phyloP scores from a whole-genome alignment of 2,113 vertebrate genomes.

The Steatornis caripensis region DNA sequence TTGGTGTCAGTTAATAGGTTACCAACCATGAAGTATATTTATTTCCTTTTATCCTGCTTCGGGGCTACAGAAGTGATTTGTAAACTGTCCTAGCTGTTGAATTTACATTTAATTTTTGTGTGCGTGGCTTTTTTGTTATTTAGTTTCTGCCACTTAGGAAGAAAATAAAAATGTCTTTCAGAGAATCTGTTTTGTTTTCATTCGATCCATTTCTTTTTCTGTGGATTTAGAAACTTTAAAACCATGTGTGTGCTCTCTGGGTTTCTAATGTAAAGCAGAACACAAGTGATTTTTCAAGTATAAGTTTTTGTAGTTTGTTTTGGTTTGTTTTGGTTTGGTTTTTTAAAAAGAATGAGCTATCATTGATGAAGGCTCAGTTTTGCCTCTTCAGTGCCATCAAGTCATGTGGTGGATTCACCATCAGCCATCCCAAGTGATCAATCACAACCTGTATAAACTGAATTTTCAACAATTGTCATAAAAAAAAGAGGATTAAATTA shows the following conservation, averaged over 20 bases:
- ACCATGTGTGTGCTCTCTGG: background rate
- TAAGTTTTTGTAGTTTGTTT: background rate
- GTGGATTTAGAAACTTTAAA: background rate
- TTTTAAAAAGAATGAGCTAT: background rate
- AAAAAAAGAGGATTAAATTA: background rate
- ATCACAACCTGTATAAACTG: background rate
- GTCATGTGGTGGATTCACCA: background rate
- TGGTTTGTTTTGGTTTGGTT: background rate
- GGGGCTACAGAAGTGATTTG: constrained; percentile 38
- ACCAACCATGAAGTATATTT: constrained; percentile 69
- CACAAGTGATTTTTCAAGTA: background rate
- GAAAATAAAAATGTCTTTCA: background rate
- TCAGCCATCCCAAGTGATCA: background rate
- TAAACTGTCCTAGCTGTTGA: constrained; percentile 37
- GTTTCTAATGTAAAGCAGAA: background rate
- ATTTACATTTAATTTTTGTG: background rate
- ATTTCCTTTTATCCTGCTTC: constrained; percentile 50
- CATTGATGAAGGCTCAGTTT: background rate
- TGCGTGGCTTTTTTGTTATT: background rate
- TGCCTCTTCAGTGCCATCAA: background rate
- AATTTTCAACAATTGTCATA: background rate
- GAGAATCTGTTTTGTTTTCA: background rate
- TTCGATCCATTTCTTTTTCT: background rate
- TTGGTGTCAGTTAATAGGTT: constrained; percentile 75
- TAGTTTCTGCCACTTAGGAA: background rate